Conservation (phyloP, 2,113 vertebrate genomes). For the Pionites leucogaster region DNA sequence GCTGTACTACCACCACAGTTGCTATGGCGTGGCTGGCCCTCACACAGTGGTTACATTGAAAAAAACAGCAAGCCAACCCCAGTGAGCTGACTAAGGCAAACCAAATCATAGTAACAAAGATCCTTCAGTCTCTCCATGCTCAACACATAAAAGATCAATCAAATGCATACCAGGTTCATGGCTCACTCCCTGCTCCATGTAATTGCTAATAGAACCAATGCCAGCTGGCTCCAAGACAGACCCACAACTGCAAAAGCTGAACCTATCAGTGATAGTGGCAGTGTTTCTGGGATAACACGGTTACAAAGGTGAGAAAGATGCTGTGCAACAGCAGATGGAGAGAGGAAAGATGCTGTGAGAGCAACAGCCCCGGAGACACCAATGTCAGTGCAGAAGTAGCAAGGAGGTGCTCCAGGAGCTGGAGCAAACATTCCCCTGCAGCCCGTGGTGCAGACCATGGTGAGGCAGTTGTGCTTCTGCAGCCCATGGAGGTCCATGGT, state of each 20-base stretch:
- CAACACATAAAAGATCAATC: not conserved
- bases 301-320: not conserved
- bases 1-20: not conserved
- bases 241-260: not conserved
- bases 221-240: not conserved
- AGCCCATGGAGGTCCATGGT: not conserved
- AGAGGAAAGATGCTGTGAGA: not conserved
- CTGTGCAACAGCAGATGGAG: not conserved
- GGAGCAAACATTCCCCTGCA: not conserved
- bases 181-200: not conserved
- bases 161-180: not conserved
- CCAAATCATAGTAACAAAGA: not conserved
- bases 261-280: not conserved
- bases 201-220: not conserved
- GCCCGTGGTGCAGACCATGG: not conserved
- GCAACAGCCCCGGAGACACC: not conserved
- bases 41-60: not conserved
- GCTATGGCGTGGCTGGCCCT: not conserved
- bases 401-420: not conserved
- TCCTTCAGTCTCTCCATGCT: not conserved
- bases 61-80: not conserved
- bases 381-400: not conserved
- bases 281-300: not conserved
- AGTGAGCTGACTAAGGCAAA: not conserved
- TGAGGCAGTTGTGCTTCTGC: not conserved